Percentiles rank a stretch among this genome's conserved stretches.
Conservation (phyloP, 2,888 invertebrate species). For the Saturnia japonica region DNA sequence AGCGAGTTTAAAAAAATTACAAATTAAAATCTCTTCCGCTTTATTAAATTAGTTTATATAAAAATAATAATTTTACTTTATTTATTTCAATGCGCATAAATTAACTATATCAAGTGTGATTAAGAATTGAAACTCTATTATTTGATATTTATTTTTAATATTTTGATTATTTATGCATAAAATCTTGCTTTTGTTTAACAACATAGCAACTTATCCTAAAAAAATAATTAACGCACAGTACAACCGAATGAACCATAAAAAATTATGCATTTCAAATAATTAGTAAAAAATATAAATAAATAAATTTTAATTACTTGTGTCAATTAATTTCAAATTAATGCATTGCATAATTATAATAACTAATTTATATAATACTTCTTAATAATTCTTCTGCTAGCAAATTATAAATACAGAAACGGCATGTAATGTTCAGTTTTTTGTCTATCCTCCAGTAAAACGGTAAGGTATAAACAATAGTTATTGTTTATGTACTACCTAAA, state of each 20-base stretch:
- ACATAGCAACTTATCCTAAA: neutral
- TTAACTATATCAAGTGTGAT: too few relatives aligned
- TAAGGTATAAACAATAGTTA: too few relatives aligned
- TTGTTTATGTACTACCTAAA: too few relatives aligned
- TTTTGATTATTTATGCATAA: neutral
- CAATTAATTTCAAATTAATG: neutral
- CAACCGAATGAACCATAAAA: neutral
- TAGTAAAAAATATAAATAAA: neutral
- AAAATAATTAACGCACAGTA: neutral
- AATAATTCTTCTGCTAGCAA: neutral
- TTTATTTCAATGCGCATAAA: too few relatives aligned
- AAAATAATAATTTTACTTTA: too few relatives aligned
- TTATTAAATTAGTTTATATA: too few relatives aligned
- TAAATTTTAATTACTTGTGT: neutral
- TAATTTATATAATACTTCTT: neutral
- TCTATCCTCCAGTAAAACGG: neutral
- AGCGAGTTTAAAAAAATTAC: too few relatives aligned
- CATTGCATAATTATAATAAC: neutral
- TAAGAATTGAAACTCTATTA: neutral
- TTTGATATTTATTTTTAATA: neutral
- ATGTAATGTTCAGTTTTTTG: neutral
- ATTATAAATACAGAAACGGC: neutral
- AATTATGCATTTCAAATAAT: neutral
- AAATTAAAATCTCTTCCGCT: too few relatives aligned
- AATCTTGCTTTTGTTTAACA: neutral